Conservation (phyloP, 2,797 vertebrate species). For the Thalassophryne amazonica region DNA sequence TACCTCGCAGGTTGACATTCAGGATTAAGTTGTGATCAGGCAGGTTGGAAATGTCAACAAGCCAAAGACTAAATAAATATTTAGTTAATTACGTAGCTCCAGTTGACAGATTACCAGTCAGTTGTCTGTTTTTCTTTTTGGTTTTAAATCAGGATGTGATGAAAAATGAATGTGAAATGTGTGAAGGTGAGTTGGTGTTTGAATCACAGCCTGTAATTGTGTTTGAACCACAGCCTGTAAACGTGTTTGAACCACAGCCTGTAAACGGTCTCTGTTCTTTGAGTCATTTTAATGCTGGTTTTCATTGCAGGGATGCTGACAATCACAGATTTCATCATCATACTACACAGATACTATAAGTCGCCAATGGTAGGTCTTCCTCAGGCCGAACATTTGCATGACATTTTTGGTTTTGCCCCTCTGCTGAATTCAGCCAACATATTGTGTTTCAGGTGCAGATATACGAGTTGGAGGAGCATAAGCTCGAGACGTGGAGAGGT, state of each 20-base stretch:
- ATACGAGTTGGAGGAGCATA: slow-evolving; percentile 98
- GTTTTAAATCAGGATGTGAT: slow-evolving; percentile 31
- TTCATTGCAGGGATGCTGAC: slow-evolving; percentile 93
- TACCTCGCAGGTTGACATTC: too few relatives aligned
- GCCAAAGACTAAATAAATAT: not conserved
- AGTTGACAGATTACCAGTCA: slow-evolving; percentile 1
- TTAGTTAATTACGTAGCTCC: not conserved
- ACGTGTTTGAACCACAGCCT: slow-evolving; percentile 45
- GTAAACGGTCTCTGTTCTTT: too few relatives aligned
- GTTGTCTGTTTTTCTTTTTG: not conserved
- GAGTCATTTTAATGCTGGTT: slow-evolving; percentile 11
- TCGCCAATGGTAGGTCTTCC: slow-evolving; percentile 90
- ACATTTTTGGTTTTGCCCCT: not conserved
- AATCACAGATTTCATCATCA: slow-evolving; percentile 99
- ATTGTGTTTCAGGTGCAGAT: slow-evolving; percentile 89
- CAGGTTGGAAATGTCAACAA: not conserved
- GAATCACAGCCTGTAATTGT: slow-evolving; percentile 32
- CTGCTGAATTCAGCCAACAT: not conserved
- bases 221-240: too few relatives aligned
- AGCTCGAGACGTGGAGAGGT: slow-evolving; percentile 99
- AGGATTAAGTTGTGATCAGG: slow-evolving; percentile 10
- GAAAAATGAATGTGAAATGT: slow-evolving; percentile 60
- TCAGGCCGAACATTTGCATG: not conserved
- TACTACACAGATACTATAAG: slow-evolving; percentile 99
- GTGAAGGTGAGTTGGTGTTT: slow-evolving; percentile 25